Evolutionary conservation across 2,113 vertebrate species (phyloP), one percentile per base, ranked within the genome.

Genomic region (Morone chrysops): DNA sequence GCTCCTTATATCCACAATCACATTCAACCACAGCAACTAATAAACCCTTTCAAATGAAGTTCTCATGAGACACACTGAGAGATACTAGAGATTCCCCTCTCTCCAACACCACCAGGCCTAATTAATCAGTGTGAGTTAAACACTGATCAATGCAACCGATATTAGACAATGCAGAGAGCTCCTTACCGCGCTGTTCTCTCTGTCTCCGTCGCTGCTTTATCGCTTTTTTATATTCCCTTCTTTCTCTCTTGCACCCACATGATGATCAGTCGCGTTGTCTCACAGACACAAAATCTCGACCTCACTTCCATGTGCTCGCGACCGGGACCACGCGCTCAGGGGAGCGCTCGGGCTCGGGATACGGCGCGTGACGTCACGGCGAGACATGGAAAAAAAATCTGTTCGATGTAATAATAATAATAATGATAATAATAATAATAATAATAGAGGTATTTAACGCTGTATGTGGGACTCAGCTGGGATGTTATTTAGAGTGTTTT

Each of bases 271-370:
- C 81, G 81, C 88, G 86, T 84, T 4, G 85, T 86, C 87, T 89
- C 85, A 12, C 77, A 75, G 78, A 74, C 85, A 87, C 88, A 90
- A 47, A 83, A 93, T 87, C 92, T 92, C 88, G 78, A 92, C 88
- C 87, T 89, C 78, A 81, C 84, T 93, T 94, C 93, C 94, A 96
- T 93, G 95, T 95, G 95, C 95, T 94, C 92, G 75, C 90, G 87
- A 92, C 90, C 93, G 31, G 83, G 80, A 90, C 90, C 91, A 95
- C 92, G 94, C 91, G 93, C 94, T 93, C 86, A 83, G 53, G 69
- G 81, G 79, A 67, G 88, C 86, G 88, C 83, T 88, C 78, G 70
- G 93, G 88, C 11, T 47, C 31, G 31, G 31, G 31, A 86, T 86
- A 86, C 81, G 66, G 75, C 78, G 76, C 38, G 87, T 95, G 95